These are phyloP conservation scores for Hippocampus barbouri DNA, from an alignment of 2,113 vertebrate genomes.

Conservation along the genomic window DNA sequence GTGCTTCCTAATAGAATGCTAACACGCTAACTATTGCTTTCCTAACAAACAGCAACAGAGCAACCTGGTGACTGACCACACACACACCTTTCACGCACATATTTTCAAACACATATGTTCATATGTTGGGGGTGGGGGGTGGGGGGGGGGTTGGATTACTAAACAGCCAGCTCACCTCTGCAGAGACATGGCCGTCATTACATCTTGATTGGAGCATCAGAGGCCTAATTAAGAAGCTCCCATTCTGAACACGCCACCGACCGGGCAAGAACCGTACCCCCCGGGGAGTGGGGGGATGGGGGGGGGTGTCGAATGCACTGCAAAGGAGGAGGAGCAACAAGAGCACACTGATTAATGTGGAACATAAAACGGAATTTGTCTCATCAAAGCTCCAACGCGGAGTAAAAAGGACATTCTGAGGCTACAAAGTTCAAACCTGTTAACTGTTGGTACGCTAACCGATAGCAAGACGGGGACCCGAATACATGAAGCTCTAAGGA, in stretches of 20 bases:
- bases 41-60: neutral
- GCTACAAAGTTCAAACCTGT: too few species aligned
- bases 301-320: neutral
- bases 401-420: neutral
- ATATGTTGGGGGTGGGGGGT: too few species aligned
- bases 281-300: too few species aligned
- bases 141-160: too few species aligned
- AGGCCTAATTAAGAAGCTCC: neutral
- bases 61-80: too few species aligned
- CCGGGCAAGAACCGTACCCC: neutral
- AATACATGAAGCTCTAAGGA: too few species aligned
- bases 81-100: too few species aligned
- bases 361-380: neutral
- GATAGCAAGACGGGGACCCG: neutral
- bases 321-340: neutral
- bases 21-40: neutral
- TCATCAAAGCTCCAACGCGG: neutral
- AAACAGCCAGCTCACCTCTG: neutral
- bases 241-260: neutral
- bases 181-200: neutral
- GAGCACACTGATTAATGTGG: neutral
- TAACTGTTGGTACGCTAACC: neutral
- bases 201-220: constrained; percentile 2
- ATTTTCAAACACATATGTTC: too few species aligned
- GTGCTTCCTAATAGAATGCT: too few species aligned